These are phyloP conservation scores for Numida meleagris DNA, from an alignment of 2,113 vertebrate genomes.

Conservation along the genomic window DNA sequence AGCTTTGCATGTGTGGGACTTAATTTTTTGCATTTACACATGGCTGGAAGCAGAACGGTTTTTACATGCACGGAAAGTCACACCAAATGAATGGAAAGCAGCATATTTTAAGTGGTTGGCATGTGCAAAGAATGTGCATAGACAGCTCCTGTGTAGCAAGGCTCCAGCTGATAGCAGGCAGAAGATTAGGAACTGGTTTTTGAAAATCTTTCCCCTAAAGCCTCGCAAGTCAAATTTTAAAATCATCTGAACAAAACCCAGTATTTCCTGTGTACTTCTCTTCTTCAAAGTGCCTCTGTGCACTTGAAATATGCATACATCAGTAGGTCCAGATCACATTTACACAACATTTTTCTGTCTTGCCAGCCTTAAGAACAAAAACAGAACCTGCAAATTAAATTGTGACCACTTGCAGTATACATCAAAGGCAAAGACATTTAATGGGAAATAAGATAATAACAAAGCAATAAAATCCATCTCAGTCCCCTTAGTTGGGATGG, in stretches of 20 bases:
- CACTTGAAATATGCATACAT: background rate
- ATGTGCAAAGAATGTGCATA: slow-evolving; percentile 9
- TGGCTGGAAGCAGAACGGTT: background rate
- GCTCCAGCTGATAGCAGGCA: slow-evolving; percentile 7
- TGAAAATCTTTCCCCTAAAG: background rate
- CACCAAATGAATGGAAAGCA: background rate
- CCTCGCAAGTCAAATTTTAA: background rate
- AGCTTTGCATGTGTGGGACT: background rate
- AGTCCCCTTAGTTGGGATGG: background rate
- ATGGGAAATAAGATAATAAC: slow-evolving; percentile 17
- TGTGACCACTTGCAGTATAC: background rate
- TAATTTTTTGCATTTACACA: background rate
- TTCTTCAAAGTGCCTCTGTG: background rate
- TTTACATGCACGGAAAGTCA: background rate
- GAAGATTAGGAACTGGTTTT: background rate
- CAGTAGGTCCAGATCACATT: background rate
- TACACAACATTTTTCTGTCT: background rate
- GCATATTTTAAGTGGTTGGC: background rate
- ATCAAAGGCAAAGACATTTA: slow-evolving; percentile 32
- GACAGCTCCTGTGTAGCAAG: background rate
- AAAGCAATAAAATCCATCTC: slow-evolving; percentile 4
- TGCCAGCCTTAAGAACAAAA: background rate
- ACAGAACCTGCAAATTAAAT: slow-evolving; percentile 30
- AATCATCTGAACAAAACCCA: background rate
- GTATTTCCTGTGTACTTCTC: background rate